A percentile compares a stretch with the other conserved stretches of the same genome.
Evolutionary conservation across 30 jellyfish, hydroid and myxozoan genomes (phyloP).

Genomic region (Hydra vulgaris): DNA sequence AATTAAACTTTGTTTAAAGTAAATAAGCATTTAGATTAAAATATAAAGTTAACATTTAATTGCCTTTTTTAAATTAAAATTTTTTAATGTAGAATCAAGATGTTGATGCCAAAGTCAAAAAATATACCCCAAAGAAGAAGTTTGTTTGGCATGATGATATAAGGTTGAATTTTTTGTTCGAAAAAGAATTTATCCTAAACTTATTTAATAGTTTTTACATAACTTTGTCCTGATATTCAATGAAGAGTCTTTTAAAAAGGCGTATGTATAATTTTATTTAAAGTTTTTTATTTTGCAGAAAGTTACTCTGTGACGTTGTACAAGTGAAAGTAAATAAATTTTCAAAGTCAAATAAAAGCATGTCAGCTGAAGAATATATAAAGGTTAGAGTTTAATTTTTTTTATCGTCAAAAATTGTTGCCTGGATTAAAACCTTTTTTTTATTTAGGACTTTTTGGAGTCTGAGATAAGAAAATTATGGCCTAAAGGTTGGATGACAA

Average conservation of each 20-base stretch:
- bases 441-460: slow-evolving; percentile 73
- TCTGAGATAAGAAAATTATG: slow-evolving; percentile 77
- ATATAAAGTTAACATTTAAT: too few relatives aligned
- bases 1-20: too few relatives aligned
- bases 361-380: slow-evolving; percentile 94
- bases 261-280: too few relatives aligned
- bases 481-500: slow-evolving; percentile 99
- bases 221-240: not conserved
- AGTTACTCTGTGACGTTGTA: slow-evolving; percentile 68
- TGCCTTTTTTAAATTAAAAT: too few relatives aligned
- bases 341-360: slow-evolving; percentile 69
- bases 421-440: not conserved
- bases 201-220: not conserved
- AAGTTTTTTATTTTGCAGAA: slow-evolving; percentile 34
- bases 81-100: not conserved
- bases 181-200: not conserved
- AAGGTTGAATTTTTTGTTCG: slow-evolving; percentile 30
- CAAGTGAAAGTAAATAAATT: slow-evolving; percentile 58
- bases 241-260: not conserved
- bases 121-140: slow-evolving; percentile 53
- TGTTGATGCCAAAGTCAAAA: slow-evolving; percentile 60
- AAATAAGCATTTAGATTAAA: not conserved
- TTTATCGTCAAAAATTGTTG: not conserved
- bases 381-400: slow-evolving; percentile 28
- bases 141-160: slow-evolving; percentile 69